These are phyloP conservation scores for Pitangus sulphuratus DNA, from an alignment of 2,797 vertebrate species.

Conservation along the genomic window DNA sequence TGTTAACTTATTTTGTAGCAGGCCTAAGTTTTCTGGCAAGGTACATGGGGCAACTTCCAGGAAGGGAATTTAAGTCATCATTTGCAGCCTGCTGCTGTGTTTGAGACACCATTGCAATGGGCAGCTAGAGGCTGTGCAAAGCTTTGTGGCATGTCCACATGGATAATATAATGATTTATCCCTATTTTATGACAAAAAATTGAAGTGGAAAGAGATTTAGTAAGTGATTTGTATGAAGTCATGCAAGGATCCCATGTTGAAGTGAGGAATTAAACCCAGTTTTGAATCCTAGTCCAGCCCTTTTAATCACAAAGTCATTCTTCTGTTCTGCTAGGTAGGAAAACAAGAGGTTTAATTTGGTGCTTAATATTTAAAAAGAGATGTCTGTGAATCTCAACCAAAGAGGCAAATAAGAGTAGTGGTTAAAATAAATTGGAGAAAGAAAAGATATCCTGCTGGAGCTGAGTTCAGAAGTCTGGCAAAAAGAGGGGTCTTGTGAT, in stretches of 20 bases:
- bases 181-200: neutral
- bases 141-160: neutral
- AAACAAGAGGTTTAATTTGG: slow-evolving; percentile 24
- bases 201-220: neutral
- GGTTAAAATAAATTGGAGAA: slow-evolving; percentile 28
- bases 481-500: slow-evolving; percentile 46
- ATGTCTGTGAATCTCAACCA: neutral
- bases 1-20: neutral
- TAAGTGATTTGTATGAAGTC: neutral
- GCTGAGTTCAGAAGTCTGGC: slow-evolving; percentile 27
- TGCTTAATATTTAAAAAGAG: slow-evolving; percentile 11
- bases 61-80: neutral
- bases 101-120: neutral
- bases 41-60: neutral
- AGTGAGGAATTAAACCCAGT: neutral
- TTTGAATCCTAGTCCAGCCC: neutral
- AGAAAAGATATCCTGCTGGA: slow-evolving; percentile 29
- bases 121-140: neutral
- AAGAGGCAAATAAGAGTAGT: neutral
- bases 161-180: neutral
- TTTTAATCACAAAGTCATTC: slow-evolving; percentile 8
- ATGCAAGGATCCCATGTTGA: neutral
- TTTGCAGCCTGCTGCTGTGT: neutral
- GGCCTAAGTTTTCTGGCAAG: neutral
- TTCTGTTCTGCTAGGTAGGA: neutral